phyloP scores from a whole-genome alignment of 2,888 invertebrate species.

The Lasioglossum villosulum region DNA sequence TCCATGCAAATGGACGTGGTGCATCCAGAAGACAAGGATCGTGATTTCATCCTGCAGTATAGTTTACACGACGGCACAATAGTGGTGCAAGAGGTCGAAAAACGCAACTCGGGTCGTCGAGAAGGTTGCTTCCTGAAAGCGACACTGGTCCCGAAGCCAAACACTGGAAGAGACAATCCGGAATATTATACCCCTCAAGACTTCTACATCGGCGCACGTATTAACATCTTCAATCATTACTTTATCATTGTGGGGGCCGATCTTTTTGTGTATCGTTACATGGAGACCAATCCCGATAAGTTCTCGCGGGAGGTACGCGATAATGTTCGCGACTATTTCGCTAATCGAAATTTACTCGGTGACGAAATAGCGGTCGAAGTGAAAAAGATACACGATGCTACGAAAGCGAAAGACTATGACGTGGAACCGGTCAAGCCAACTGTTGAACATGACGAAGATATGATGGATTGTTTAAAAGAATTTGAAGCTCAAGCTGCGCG shows the following conservation, averaged over 20 bases:
- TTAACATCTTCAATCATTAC: conserved; percentile 90
- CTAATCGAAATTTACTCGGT: conserved; percentile 87
- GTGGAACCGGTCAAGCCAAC: neutral
- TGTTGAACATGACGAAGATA: neutral
- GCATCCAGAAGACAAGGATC: conserved; percentile 91
- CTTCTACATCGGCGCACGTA: conserved; percentile 91
- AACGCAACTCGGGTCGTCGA: conserved; percentile 89
- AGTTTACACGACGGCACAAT: conserved; percentile 91
- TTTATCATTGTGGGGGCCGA: conserved; percentile 92
- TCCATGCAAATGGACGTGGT: conserved; percentile 91
- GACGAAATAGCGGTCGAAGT: conserved; percentile 82
- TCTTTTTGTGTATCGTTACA: conserved; percentile 91
- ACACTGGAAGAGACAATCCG: conserved; percentile 89
- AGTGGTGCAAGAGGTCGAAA: conserved; percentile 90
- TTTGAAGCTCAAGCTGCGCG: conserved; percentile 36
- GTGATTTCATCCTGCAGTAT: conserved; percentile 92
- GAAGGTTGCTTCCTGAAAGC: conserved; percentile 91
- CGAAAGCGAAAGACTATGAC: conserved; percentile 23
- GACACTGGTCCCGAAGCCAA: conserved; percentile 89
- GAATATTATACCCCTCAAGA: conserved; percentile 92
- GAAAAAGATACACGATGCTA: conserved; percentile 35
- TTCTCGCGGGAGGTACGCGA: conserved; percentile 89
- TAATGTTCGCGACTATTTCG: conserved; percentile 89
- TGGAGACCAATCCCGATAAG: conserved; percentile 90
- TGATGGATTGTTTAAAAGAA: conserved; percentile 33